Conservation (phyloP, 2,113 vertebrate species). For the Dasyurus viverrinus region DNA sequence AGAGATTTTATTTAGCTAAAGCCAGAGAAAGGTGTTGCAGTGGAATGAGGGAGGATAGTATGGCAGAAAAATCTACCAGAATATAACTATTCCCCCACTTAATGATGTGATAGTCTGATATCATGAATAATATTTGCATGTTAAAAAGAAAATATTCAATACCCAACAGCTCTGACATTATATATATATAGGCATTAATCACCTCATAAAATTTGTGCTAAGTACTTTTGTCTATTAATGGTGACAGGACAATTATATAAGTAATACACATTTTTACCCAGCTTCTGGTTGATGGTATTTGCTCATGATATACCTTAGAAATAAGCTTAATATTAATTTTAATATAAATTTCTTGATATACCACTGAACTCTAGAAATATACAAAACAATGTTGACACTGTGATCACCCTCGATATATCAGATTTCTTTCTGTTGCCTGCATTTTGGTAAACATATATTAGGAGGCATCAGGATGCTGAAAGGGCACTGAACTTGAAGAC, state of each 20-base stretch:
- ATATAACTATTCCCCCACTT: constrained; percentile 39
- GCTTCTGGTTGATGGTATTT: neutral
- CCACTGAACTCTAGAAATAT: no score
- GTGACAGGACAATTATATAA: neutral
- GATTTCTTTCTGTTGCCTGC: no score
- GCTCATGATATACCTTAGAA: neutral
- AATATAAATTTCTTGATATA: neutral
- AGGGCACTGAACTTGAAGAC: no score
- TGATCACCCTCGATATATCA: no score
- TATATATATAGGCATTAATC: neutral
- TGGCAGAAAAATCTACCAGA: neutral
- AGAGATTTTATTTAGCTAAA: neutral
- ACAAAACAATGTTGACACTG: no score
- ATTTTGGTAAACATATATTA: no score
- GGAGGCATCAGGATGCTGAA: no score
- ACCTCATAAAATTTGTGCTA: constrained; percentile 28
- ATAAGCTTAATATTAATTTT: neutral
- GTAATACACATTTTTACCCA: neutral
- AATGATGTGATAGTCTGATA: constrained; percentile 4
- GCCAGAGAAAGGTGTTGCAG: constrained; percentile 22
- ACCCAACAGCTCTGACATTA: constrained; percentile 53
- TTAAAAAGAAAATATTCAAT: constrained; percentile 45
- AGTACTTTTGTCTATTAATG: constrained; percentile 6
- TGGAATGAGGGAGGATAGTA: constrained; percentile 7
- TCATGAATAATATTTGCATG: constrained; percentile 46